phyloP scores from a whole-genome alignment of 2,797 vertebrate genomes.

The Ctenosaura bakeri region DNA sequence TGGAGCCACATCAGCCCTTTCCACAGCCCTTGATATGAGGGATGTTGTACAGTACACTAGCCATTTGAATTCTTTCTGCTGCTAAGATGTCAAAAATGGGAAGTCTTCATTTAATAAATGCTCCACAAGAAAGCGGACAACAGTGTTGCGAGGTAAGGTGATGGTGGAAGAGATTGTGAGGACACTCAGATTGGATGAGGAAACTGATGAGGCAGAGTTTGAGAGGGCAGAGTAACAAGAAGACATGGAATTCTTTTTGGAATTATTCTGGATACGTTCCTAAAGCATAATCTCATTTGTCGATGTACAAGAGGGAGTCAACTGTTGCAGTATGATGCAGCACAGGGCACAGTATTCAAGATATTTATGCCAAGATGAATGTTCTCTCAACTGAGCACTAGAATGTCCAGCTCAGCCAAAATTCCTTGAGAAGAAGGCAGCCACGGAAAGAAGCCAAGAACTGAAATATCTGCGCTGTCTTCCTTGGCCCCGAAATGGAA shows the following conservation, averaged over 20 bases:
- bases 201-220: not conserved
- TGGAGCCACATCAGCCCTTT: not conserved
- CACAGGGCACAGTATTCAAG: not conserved
- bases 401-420: conserved; percentile 33
- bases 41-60: not conserved
- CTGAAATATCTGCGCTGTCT: conserved; percentile 34
- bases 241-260: not conserved
- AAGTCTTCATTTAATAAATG: not conserved
- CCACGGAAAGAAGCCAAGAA: conserved; percentile 35
- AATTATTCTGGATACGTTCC: conserved; percentile 48
- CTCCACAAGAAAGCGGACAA: not conserved
- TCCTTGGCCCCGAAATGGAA: not conserved
- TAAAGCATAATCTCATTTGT: conserved; percentile 23
- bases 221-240: not conserved
- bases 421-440: conserved; percentile 41
- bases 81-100: not conserved
- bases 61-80: not conserved
- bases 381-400: conserved; percentile 21
- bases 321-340: not conserved
- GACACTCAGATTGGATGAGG: not conserved
- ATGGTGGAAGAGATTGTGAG: not conserved
- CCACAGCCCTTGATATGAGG: not conserved
- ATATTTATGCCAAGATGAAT: conserved; percentile 9
- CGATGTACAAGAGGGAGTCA: not conserved
- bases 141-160: not conserved